Base-by-base conservation (phyloP, 2,797 vertebrate genomes). In the Sphenodon punctatus region DNA sequence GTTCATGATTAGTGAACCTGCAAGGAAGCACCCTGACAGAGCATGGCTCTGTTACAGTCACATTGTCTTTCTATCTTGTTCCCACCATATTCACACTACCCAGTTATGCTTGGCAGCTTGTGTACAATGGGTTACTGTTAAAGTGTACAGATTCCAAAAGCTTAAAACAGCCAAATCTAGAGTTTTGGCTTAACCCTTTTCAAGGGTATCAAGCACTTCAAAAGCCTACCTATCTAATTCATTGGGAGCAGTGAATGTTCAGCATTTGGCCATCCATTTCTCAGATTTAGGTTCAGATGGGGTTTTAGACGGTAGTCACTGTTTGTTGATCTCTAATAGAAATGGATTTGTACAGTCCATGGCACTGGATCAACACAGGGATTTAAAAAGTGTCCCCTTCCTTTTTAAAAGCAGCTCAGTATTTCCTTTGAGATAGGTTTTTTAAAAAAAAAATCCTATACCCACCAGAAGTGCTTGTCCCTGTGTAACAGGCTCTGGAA, bases 191-290 rank as follows among this genome's bases (percentile, higher is more conserved):
- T 67, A 1, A 51, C 80, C 67, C 23, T 68, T 85, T 27, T 46
- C 30, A 19, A 74, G 71, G 17, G 2, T 80, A 4, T 19, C 67
- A 10, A 61, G 23, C 20, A 6, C 0, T 0, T 39, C 42, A 1
- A 5, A 38, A 25, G 53, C 8, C 9, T 77, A 1, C 22, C 15
- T 32, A 16, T 10, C 65, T 42, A 46, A 30, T 41, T 61, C 25
- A 34, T 36, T 53, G 30, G 32, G n/a, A n/a, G 4, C 4, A 66
- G 8, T 4, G 0, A 3, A 67, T 46, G 41, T 67, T 74, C 22
- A n/a, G 4, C 19, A 49, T 49, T 14, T 13, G 13, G 14, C 6
- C 48, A n/a, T n/a, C 48, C 12, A 12, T 14, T n/a, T 11, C n/a
- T 49, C 49, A 13, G 13, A 11, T 70, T 82, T 41, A 1, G 53